Percentiles rank a stretch among this genome's conserved stretches.
These are phyloP conservation scores for Semicossyphus pulcher DNA, from an alignment of 2,113 vertebrate species.

Conservation along the genomic window DNA sequence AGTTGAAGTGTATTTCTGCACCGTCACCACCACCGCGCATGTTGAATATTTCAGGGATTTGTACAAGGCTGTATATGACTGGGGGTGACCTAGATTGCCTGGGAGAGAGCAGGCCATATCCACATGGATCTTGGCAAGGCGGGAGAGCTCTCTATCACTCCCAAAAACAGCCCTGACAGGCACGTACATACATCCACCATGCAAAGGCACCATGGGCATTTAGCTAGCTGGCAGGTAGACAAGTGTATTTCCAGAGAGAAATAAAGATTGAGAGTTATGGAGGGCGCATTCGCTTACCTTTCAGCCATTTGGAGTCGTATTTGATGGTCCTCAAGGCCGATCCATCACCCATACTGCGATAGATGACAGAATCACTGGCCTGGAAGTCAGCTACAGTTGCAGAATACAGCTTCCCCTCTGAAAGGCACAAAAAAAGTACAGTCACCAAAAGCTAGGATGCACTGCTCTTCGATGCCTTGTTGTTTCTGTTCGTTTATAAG, in stretches of 20 bases:
- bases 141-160: slow-evolving; percentile 52
- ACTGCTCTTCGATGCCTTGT: slow-evolving; percentile 20
- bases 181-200: slow-evolving; percentile 28
- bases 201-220: slow-evolving; percentile 32
- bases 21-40: slow-evolving; percentile 74
- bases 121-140: slow-evolving; percentile 57
- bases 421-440: slow-evolving; percentile 49
- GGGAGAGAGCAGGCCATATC: slow-evolving; percentile 73
- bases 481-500: slow-evolving; percentile 48
- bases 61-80: slow-evolving; percentile 72
- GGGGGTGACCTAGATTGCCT: slow-evolving; percentile 83
- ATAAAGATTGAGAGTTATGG: slow-evolving; percentile 8
- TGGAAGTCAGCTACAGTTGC: slow-evolving; percentile 98
- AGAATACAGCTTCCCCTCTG: slow-evolving; percentile 97
- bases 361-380: slow-evolving; percentile 99
- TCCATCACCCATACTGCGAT: slow-evolving; percentile 98
- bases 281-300: slow-evolving; percentile 86
- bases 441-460: slow-evolving; percentile 22
- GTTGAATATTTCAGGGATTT: slow-evolving; percentile 82
- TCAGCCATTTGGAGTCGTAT: slow-evolving; percentile 99
- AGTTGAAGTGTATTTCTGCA: slow-evolving; percentile 77
- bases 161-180: slow-evolving; percentile 50
- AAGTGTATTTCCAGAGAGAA: slow-evolving; percentile 15
- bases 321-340: slow-evolving; percentile 98
- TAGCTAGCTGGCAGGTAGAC: slow-evolving; percentile 49